These are phyloP conservation scores for Bothrops jararaca DNA, from an alignment of 2,113 vertebrate species.

Conservation along the genomic window DNA sequence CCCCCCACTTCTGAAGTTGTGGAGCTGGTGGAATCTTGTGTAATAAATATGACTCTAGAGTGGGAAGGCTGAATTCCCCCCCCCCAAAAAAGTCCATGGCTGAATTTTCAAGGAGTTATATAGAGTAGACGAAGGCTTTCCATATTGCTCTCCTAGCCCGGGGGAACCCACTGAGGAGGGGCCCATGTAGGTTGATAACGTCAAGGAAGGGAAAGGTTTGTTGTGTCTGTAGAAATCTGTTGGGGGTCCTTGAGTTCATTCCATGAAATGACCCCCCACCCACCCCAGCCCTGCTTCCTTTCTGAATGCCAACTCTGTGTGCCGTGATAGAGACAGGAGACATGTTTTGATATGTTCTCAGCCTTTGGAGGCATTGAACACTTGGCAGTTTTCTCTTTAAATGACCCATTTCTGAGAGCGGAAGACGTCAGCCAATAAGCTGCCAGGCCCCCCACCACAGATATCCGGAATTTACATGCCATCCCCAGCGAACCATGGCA, in stretches of 20 bases:
- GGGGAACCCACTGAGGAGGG: background rate
- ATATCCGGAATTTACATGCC: constrained; percentile 76
- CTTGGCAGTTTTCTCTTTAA: constrained; percentile 74
- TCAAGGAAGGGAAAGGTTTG: constrained; percentile 53
- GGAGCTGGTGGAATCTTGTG: background rate
- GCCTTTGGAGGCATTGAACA: constrained; percentile 66
- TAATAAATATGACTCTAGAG: background rate
- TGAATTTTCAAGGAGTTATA: constrained; percentile 14
- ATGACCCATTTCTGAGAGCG: constrained; percentile 74
- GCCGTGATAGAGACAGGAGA: constrained; percentile 50
- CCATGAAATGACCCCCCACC: constrained; percentile 33
- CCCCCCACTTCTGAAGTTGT: background rate
- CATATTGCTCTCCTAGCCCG: background rate
- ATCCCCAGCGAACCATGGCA: constrained; percentile 71
- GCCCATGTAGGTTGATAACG: background rate
- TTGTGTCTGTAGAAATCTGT: constrained; percentile 47
- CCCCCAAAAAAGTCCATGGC: background rate
- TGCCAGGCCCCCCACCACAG: constrained; percentile 66
- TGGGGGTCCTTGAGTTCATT: constrained; percentile 60
- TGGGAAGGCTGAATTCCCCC: background rate
- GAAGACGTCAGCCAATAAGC: constrained; percentile 66
- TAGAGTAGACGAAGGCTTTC: background rate
- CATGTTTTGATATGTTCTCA: constrained; percentile 68
- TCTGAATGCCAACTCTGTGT: constrained; percentile 66
- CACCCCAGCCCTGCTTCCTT: background rate